Base-by-base conservation (phyloP, 2,888 invertebrate species). In the Therioaphis trifolii region DNA sequence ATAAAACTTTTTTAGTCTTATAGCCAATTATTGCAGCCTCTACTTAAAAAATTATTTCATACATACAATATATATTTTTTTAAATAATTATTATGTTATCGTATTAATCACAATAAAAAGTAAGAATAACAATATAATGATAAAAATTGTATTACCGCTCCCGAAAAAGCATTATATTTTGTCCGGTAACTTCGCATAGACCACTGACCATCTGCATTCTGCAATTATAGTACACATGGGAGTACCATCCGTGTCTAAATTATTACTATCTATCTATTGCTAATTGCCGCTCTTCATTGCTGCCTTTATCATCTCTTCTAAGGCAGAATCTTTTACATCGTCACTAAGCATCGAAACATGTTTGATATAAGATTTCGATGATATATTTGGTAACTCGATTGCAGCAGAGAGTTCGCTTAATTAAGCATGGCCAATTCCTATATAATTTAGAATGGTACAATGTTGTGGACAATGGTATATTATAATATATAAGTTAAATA, bases 221-320 rank as follows among this genome's bases (percentile, higher is more conserved):
- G 63, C 63, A 63, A 35, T 35, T 18, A 66, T 40, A n/a, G 66
- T 66, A 40, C 66, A 66, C 40, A 66, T 40, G 18, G 40, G 66
- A 2, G 12, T n/a, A n/a, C 66, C 66, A 40, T 66, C 40, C n/a
- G 18, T 40, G 40, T 40, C 40, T 11, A 66, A 7, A 40, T 66
- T 66, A n/a, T n/a, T n/a, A 21, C 12, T 40, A 4, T 40, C n/a
- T n/a, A n/a, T n/a, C 35, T 40, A 66, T n/a, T n/a, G n/a, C 66
- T 66, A 66, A n/a, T 66, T 66, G 35, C 11, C 21, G 40, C n/a
- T 66, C 66, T 66, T 66, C 21, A 35, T 40, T 66, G 40, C 66
- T n/a, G 66, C 40, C 21, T 66, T 66, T 66, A 66, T 66, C 66
- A 66, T 66, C 12, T 66, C 66, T n/a, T 66, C 68, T 68, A 68